Evolutionary conservation across 2,797 vertebrate species (phyloP).

Genomic region (Bothrops alternatus): DNA sequence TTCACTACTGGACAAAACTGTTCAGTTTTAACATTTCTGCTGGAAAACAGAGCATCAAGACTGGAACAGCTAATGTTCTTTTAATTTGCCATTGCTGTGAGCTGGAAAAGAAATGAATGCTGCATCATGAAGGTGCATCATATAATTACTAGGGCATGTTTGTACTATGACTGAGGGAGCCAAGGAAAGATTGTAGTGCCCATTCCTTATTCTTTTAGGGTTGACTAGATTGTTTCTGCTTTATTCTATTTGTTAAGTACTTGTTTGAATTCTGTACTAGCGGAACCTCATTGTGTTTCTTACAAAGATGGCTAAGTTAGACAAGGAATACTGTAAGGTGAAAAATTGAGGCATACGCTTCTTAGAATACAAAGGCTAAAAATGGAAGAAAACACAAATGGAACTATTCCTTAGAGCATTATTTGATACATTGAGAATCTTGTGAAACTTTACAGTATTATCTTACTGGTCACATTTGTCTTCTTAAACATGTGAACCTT

Average conservation of each 20-base stretch:
- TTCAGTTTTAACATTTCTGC: no score
- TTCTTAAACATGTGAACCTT: neutral
- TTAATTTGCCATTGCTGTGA: no score
- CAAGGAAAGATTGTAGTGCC: no score
- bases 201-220: neutral
- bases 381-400: neutral
- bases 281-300: neutral
- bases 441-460: neutral
- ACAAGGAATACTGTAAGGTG: no score
- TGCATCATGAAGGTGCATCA: no score
- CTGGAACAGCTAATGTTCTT: no score
- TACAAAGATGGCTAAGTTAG: neutral
- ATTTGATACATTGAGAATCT: neutral
- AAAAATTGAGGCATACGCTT: neutral
- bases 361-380: neutral
- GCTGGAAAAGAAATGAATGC: no score
- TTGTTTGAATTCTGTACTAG: neutral
- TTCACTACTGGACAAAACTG: no score
- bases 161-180: no score
- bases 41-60: no score
- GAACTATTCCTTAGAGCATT: neutral
- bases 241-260: neutral
- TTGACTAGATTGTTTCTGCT: neutral
- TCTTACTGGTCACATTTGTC: neutral
- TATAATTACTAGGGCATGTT: no score